phyloP scores from a whole-genome alignment of 64 coral and sea anemone genomes.

The Pocillopora damicornis region DNA sequence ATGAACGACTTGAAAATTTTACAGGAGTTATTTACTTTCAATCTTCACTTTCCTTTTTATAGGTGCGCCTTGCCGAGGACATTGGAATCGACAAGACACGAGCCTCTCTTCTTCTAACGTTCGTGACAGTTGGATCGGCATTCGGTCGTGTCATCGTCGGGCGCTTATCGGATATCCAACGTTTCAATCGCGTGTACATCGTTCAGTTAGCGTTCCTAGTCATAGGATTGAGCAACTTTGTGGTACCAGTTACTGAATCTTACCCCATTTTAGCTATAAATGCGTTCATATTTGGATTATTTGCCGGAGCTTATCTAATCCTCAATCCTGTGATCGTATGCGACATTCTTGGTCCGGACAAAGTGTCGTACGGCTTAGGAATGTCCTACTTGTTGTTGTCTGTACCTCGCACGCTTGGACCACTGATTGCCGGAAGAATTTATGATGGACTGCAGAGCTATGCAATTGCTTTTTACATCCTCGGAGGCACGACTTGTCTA shows the following conservation, averaged over 20 bases:
- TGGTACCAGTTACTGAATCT: constrained; percentile 46
- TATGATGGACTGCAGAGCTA: constrained; percentile 65
- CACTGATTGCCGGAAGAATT: constrained; percentile 66
- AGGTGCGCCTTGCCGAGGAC: constrained; percentile 78
- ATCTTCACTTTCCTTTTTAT: background rate
- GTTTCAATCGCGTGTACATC: constrained; percentile 49
- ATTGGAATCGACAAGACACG: constrained; percentile 60
- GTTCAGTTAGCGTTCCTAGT: constrained; percentile 58
- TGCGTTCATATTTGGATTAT: constrained; percentile 50
- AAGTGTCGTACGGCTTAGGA: constrained; percentile 56
- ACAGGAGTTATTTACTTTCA: background rate
- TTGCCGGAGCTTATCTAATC: constrained; percentile 60
- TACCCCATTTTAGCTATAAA: constrained; percentile 36
- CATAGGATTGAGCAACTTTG: constrained; percentile 60
- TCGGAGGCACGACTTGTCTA: constrained; percentile 38
- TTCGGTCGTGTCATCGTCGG: constrained; percentile 49
- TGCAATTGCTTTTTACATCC: constrained; percentile 51
- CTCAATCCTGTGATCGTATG: constrained; percentile 64
- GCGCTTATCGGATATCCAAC: constrained; percentile 43
- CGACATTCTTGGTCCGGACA: constrained; percentile 64
- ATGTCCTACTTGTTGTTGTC: constrained; percentile 41
- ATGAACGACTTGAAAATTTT: background rate
- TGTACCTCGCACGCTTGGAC: constrained; percentile 48
- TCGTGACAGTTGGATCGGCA: constrained; percentile 60
- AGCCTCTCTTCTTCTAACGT: constrained; percentile 65